A percentile compares a stretch with the other conserved stretches of the same genome.
phyloP scores from a whole-genome alignment of 2,888 invertebrate species.

The Patella caerulea region DNA sequence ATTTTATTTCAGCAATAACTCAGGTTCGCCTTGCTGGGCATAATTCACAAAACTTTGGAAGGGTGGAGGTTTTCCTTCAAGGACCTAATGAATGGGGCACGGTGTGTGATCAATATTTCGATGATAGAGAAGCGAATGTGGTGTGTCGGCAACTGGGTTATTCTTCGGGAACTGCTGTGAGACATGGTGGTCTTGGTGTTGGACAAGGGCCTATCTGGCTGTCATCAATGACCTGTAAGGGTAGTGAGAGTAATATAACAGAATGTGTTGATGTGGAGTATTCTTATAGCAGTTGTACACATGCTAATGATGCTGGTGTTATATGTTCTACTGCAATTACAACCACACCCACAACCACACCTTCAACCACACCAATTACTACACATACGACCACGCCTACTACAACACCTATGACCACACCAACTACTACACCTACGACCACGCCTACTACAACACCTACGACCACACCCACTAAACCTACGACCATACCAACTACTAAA shows the following conservation, averaged over 20 bases:
- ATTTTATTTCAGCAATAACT: slow-evolving; percentile 59
- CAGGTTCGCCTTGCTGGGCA: slow-evolving; percentile 79
- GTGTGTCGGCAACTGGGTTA: slow-evolving; percentile 56
- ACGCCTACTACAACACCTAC: neutral
- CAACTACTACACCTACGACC: neutral
- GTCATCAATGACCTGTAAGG: slow-evolving; percentile 39
- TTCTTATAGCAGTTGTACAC: slow-evolving; percentile 36
- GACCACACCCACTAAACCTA: neutral
- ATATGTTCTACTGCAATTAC: slow-evolving; percentile 24
- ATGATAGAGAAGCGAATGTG: slow-evolving; percentile 56
- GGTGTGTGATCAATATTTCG: slow-evolving; percentile 62
- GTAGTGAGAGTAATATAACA: slow-evolving; percentile 34
- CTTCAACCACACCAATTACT: neutral
- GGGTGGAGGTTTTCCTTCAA: slow-evolving; percentile 77
- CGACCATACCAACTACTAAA: neutral
- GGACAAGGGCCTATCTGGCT: slow-evolving; percentile 46
- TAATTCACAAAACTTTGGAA: slow-evolving; percentile 73
- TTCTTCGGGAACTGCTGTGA: slow-evolving; percentile 46
- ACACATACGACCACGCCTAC: neutral
- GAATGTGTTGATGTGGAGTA: slow-evolving; percentile 35
- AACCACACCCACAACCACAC: neutral
- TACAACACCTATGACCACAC: neutral
- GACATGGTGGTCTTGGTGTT: slow-evolving; percentile 24
- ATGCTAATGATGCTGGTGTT: slow-evolving; percentile 43
- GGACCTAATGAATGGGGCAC: slow-evolving; percentile 62